These are phyloP conservation scores for Craseonycteris thonglongyai DNA, from an alignment of 2,113 vertebrate species.

Conservation along the genomic window DNA sequence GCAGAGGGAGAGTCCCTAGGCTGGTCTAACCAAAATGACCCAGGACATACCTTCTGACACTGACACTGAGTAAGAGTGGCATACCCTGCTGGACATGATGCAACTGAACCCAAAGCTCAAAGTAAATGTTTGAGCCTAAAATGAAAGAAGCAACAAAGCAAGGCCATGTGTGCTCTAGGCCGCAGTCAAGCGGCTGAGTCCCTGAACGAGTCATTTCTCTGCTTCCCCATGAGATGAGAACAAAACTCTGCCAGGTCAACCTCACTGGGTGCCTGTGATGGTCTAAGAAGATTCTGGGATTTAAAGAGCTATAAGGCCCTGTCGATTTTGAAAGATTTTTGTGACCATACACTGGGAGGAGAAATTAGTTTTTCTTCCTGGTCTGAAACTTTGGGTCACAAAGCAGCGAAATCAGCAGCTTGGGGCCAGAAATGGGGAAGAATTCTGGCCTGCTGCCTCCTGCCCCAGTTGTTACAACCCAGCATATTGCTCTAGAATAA, in stretches of 20 bases:
- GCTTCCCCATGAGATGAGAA: neutral
- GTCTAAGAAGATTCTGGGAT: neutral
- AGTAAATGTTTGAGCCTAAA: neutral
- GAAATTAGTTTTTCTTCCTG: neutral
- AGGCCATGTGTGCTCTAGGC: neutral
- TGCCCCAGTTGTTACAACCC: slow-evolving; percentile 14
- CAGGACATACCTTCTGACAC: neutral
- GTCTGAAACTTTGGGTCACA: slow-evolving; percentile 17
- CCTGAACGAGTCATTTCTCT: neutral
- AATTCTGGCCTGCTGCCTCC: slow-evolving; percentile 26
- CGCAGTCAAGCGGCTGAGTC: neutral
- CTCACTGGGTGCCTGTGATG: neutral
- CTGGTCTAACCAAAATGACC: neutral
- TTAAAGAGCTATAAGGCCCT: neutral
- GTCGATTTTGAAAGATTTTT: slow-evolving; percentile 1
- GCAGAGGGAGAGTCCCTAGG: neutral
- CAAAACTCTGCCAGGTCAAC: neutral
- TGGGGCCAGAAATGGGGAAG: neutral
- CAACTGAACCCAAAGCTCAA: neutral
- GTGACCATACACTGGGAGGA: neutral
- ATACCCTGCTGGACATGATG: neutral
- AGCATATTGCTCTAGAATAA: neutral
- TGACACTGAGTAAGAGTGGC: neutral
- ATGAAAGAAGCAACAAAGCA: neutral
- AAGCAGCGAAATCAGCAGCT: slow-evolving; percentile 43